phyloP scores from a whole-genome alignment of 1,140 invertebrate genomes.

The Sminthurides bifidus region DNA sequence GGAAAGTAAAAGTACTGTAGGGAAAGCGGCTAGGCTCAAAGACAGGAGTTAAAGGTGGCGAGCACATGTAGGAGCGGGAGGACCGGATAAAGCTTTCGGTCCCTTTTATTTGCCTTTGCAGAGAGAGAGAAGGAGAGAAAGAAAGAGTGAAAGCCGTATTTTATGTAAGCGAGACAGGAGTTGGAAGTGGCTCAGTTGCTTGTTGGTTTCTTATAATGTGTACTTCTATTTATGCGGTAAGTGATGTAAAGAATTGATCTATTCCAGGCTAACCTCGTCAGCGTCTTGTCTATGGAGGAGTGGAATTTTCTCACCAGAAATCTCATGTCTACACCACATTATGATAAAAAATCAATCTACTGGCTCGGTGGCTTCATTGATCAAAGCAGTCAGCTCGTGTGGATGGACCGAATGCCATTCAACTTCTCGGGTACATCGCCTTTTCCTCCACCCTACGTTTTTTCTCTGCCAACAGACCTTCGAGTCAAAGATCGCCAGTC shows the following conservation, averaged over 20 bases:
- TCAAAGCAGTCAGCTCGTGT: slow-evolving; percentile 38
- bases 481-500: no score
- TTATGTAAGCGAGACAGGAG: no score
- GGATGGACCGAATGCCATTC: slow-evolving; percentile 48
- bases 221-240: not conserved
- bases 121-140: no score
- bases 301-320: slow-evolving; percentile 50
- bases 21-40: no score
- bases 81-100: not conserved
- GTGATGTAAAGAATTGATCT: slow-evolving; percentile 2
- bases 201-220: not conserved
- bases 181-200: not conserved
- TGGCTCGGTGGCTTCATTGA: slow-evolving; percentile 48
- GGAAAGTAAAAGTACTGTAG: no score
- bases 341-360: slow-evolving; percentile 52
- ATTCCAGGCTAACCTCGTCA: slow-evolving; percentile 42
- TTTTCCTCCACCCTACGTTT: no score
- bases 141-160: no score
- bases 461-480: no score
- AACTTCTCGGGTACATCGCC: slow-evolving; percentile 43
- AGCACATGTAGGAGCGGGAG: not conserved
- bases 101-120: not conserved
- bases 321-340: slow-evolving; percentile 51
- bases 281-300: slow-evolving; percentile 49
- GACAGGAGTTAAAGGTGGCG: no score